Percentiles rank a stretch among this genome's conserved stretches.
Evolutionary conservation across 1,140 invertebrate species (phyloP).

Genomic region (Druon quercuslanigerum): DNA sequence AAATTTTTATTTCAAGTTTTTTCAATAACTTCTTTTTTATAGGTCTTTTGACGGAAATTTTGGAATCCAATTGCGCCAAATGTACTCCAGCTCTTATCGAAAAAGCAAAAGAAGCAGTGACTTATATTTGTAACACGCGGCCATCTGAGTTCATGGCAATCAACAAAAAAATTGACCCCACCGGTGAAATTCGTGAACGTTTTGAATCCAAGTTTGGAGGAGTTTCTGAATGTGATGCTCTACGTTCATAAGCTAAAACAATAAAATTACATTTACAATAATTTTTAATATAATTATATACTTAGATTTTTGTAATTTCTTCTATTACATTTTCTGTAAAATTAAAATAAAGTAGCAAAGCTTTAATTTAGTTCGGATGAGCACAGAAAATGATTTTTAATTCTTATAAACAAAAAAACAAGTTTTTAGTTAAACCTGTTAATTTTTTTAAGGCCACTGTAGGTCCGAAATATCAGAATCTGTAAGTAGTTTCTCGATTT

Average conservation of each 20-base stretch:
- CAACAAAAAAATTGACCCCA: constrained; percentile 46
- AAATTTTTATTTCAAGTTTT: constrained; percentile 11
- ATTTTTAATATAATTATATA: too few relatives aligned
- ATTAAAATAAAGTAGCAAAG: too few relatives aligned
- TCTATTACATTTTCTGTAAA: too few relatives aligned
- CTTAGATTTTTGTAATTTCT: too few relatives aligned
- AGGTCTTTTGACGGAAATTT: constrained; percentile 56
- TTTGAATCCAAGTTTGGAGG: constrained; percentile 48
- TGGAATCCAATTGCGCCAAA: constrained; percentile 54
- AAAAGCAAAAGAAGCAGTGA: constrained; percentile 46
- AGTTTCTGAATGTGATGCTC: constrained; percentile 27
- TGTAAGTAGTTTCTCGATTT: too few relatives aligned
- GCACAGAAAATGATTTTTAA: too few relatives aligned
- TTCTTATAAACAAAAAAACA: too few relatives aligned
- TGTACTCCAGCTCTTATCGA: constrained; percentile 56
- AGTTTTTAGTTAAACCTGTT: too few relatives aligned
- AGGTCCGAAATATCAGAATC: too few relatives aligned
- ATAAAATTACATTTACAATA: too few relatives aligned
- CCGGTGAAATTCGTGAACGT: constrained; percentile 39
- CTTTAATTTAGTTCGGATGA: too few relatives aligned
- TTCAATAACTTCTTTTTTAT: constrained; percentile 39
- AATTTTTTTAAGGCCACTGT: too few relatives aligned
- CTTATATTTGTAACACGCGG: constrained; percentile 55
- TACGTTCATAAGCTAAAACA: not conserved
- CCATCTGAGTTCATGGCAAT: constrained; percentile 49